Base-by-base conservation (phyloP, 2,888 invertebrate genomes). In the Muschampia plurimacula region DNA sequence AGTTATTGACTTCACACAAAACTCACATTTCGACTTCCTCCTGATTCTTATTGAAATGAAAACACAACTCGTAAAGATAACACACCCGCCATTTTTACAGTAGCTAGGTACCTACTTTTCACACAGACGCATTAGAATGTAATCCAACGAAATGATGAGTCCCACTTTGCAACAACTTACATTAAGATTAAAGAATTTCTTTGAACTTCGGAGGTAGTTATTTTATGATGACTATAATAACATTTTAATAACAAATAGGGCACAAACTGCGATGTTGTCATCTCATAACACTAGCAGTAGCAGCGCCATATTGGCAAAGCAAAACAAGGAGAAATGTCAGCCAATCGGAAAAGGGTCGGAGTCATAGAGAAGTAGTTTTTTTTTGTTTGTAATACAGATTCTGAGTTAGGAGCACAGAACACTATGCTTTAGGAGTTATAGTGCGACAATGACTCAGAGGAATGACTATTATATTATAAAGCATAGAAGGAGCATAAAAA, bases 201-300 rank as follows among this genome's bases (percentile, higher is more conserved):
- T 90, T 89, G 87, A 89, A 90, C 82, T 80, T 82, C 77, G 89
- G 90, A 92, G 91, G 90, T 91, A 91, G 90, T 82, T 88, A 82
- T 36, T 84, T 82, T 85, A 80, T 78, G 80, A 84, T 81, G 81
- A 86, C 82, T 88, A 22, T 22, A 22, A 81, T 81, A 85, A 84
- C 84, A 85, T 82, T 81, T 83, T 81, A 85, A 86, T 88, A 89
- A 92, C 89, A 91, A 92, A 87, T 89, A 86, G 86, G 85, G 86
- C 91, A 91, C 92, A 91, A 93, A 93, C 88, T 94, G 90, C 92
- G 92, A 94, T 94, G 94, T 94, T 95, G 94, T 95, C 94, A 94
- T 93, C 92, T 92, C 91, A 92, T 89, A 93, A 93, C 92, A 93
- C 90, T 22, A 22, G 22, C 22, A 22, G 22, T 86, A 91, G 86